Evolutionary conservation across 2,113 vertebrate genomes (phyloP), one percentile per base, ranked within the genome.

Genomic region (Gymnocephalus cernua): DNA sequence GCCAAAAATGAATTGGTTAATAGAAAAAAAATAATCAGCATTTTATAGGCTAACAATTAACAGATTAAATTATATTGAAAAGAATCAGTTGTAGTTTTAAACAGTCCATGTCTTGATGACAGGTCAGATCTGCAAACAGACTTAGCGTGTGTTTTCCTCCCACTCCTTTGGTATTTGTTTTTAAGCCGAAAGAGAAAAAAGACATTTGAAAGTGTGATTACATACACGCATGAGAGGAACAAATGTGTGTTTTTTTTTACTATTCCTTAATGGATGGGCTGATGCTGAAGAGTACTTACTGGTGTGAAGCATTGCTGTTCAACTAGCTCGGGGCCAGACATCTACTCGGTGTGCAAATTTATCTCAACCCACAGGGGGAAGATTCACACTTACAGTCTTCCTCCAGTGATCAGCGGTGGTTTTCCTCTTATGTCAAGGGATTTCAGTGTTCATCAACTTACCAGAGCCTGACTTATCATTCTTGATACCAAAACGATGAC

Each of bases 291-390:
- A 71, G 56, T 62, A 16, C 53, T 64, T n/a, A 14, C 68, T 44
- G 51, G 29, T 59, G 76, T 80, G 89, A 84, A 90, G 86, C 80
- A 61, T 41, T 57, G 48, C 80, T 82, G 68, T 88, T 59, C 16
- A 54, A 57, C 3, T 44, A 16, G 58, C 0, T 38, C 11, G 13
- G 3, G 18, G 74, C 45, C 66, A 65, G 38, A 53, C 44, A 53
- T 65, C 12, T 3, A 19, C 32, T 58, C 77, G 1, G 2, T 19
- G 61, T 73, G 83, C 84, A 48, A 87, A 84, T 64, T 19, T 77
- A 83, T 66, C 78, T 47, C 61, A 77, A 66, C 59, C 75, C 74
- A 79, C 86, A 21, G 45, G 77, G 63, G 75, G 51, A 27, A 70
- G 82, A 79, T 66, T 89, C 65, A 83, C 76, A 77, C 69, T 65